Percentiles rank a stretch among this genome's conserved stretches.
Evolutionary conservation across 2,888 invertebrate species (phyloP).

Genomic region (Synanthedon myopaeformis): DNA sequence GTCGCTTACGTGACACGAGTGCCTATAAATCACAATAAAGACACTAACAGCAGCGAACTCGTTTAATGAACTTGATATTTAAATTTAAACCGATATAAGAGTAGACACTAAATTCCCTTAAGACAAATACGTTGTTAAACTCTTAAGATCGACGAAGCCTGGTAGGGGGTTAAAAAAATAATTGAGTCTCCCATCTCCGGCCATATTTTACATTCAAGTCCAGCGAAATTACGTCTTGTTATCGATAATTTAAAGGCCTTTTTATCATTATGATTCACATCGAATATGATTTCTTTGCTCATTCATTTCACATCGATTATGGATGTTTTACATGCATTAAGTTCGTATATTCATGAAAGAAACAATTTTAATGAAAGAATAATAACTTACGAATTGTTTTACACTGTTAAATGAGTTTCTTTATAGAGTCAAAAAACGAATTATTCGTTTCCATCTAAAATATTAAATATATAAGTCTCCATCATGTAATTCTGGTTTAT

Average conservation of each 20-base stretch:
- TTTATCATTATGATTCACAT: conserved; percentile 18
- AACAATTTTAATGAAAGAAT: not conserved
- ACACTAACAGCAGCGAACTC: not conserved
- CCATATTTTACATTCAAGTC: conserved; percentile 17
- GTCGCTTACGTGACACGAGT: too few species aligned
- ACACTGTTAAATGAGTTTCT: too few species aligned
- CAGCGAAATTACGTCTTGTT: conserved; percentile 23
- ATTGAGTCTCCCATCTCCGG: conserved; percentile 23
- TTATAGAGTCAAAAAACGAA: too few species aligned
- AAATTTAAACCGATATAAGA: not conserved
- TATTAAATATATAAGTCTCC: too few species aligned
- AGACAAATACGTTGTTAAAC: conserved; percentile 35
- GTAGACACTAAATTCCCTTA: conserved; percentile 17
- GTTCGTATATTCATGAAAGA: not conserved
- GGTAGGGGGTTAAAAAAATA: conserved; percentile 37
- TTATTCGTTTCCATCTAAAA: too few species aligned
- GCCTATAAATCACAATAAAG: not conserved
- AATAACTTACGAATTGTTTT: too few species aligned
- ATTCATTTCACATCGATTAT: not conserved
- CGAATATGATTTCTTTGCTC: not conserved
- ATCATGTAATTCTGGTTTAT: too few species aligned
- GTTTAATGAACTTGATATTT: not conserved
- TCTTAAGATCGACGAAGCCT: conserved; percentile 22
- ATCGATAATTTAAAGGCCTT: conserved; percentile 21
- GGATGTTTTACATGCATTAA: not conserved